Evolutionary conservation across 2,888 invertebrate species (phyloP).

Genomic region (Margaritifera margaritifera): DNA sequence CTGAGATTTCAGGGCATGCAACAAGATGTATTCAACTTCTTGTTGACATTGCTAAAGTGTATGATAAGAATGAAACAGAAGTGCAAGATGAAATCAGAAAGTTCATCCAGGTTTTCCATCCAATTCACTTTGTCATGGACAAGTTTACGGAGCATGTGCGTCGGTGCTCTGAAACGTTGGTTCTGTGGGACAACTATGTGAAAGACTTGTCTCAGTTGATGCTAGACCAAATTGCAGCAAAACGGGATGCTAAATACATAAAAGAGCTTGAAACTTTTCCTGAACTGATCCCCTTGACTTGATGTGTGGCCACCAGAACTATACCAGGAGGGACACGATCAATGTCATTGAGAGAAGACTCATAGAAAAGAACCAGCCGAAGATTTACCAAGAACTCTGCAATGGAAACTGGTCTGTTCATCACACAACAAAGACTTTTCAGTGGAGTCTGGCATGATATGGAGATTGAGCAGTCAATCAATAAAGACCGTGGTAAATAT

Average conservation of each 20-base stretch:
- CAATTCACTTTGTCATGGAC: no score
- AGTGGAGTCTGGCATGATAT: slow-evolving; percentile 20
- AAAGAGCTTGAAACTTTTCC: slow-evolving; percentile 13
- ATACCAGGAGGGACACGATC: slow-evolving; percentile 15
- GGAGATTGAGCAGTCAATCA: no score
- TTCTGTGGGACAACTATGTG: slow-evolving; percentile 11
- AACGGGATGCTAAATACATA: slow-evolving; percentile 10
- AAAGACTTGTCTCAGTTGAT: slow-evolving; percentile 8
- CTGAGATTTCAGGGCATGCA: no score
- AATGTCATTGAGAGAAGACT: slow-evolving; percentile 10
- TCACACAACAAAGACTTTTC: no score
- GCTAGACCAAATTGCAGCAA: slow-evolving; percentile 11
- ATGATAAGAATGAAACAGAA: slow-evolving; percentile 1
- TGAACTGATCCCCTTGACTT: slow-evolving; percentile 13
- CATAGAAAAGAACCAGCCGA: slow-evolving; percentile 5
- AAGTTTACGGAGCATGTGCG: slow-evolving; percentile 1
- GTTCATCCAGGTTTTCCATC: background rate
- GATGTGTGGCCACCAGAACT: slow-evolving; percentile 8
- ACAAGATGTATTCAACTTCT: no score
- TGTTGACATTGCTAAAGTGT: no score
- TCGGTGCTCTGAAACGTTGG: background rate
- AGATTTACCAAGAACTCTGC: background rate
- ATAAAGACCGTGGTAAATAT: no score
- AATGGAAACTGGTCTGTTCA: no score
- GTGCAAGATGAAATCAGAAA: slow-evolving; percentile 1